Conservation (phyloP, 2,113 vertebrate species). For the Aldabrachelys gigantea region DNA sequence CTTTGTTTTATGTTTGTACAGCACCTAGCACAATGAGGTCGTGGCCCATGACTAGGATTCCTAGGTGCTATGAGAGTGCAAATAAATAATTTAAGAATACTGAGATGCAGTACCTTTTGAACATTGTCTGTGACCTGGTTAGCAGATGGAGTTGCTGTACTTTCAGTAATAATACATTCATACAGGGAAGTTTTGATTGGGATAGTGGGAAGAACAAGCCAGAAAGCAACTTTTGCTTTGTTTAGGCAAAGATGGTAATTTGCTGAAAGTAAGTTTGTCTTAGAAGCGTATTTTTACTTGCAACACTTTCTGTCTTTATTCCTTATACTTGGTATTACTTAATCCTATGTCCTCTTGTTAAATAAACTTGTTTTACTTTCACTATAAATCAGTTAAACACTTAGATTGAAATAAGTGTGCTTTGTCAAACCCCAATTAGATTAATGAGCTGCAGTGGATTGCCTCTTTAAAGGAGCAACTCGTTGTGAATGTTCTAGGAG, state of each 20-base stretch:
- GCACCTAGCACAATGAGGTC: no score
- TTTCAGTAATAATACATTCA: no score
- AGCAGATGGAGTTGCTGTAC: no score
- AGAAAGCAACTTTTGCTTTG: no score
- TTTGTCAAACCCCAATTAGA: neutral
- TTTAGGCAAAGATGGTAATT: neutral
- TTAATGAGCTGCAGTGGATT: neutral
- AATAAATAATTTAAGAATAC: no score
- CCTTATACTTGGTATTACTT: neutral
- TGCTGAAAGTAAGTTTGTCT: neutral
- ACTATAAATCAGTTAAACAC: neutral
- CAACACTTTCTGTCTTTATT: neutral
- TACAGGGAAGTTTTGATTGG: no score
- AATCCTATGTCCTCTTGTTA: neutral
- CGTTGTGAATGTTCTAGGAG: neutral
- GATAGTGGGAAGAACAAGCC: no score
- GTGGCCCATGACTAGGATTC: no score
- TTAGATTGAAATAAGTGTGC: neutral
- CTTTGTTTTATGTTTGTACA: no score
- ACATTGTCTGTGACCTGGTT: no score
- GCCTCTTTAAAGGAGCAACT: neutral
- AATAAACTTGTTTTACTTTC: neutral
- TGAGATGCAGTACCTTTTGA: no score
- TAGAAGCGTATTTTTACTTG: neutral
- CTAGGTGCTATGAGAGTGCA: no score